A percentile compares a stretch with the other conserved stretches of the same genome.
phyloP scores from a whole-genome alignment of 2,797 vertebrate species.

The Salarias fasciatus region DNA sequence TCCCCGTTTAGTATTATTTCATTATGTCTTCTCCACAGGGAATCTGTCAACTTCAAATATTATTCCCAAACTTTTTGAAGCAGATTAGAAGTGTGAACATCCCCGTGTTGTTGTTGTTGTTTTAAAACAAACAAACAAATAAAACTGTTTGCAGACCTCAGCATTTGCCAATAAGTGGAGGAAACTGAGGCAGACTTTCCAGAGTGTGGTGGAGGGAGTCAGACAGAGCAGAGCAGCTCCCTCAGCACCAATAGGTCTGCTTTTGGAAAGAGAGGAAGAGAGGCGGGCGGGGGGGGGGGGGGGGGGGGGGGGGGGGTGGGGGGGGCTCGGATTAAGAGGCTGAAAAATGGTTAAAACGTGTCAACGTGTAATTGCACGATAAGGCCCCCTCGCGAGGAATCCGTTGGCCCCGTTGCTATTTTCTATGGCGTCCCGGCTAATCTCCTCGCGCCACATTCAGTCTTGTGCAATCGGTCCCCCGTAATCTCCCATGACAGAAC shows the following conservation, averaged over 20 bases:
- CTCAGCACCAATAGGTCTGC: conserved; percentile 81
- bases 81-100: too few relatives aligned
- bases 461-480: conserved; percentile 96
- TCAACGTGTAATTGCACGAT: conserved; percentile 99
- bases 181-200: conserved; percentile 25
- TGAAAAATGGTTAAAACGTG: conserved; percentile 98
- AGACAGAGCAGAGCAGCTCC: conserved; percentile 60
- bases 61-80: too few relatives aligned
- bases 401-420: conserved; percentile 98
- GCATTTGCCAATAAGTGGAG: conserved; percentile 23
- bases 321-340: conserved; percentile 96
- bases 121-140: too few relatives aligned
- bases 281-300: not conserved
- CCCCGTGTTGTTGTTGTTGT: too few relatives aligned
- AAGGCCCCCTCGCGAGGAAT: conserved; percentile 99
- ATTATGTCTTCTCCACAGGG: too few relatives aligned
- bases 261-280: conserved; percentile 84
- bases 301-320: conserved; percentile 13
- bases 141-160: conserved; percentile 4
- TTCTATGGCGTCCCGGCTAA: conserved; percentile 93
- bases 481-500: conserved; percentile 98
- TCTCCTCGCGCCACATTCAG: conserved; percentile 97
- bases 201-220: conserved; percentile 56
- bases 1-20: too few relatives aligned
- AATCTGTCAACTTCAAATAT: too few relatives aligned